Conservation (phyloP, 1,140 invertebrate genomes). For the Phymastichus coffea region DNA sequence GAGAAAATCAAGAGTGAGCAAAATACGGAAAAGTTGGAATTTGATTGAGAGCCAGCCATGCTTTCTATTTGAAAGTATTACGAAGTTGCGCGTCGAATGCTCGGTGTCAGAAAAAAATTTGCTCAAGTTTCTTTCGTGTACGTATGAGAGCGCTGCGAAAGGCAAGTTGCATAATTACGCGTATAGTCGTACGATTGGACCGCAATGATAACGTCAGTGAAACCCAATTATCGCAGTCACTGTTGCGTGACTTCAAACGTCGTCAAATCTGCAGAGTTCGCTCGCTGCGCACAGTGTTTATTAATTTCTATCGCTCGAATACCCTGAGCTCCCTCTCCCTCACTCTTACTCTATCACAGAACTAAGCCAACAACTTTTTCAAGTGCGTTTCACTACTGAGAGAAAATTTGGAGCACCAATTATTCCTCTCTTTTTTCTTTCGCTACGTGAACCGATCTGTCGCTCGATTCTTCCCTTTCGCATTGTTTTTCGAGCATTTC, state of each 20-base stretch:
- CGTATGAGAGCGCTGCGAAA: background rate
- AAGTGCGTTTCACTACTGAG: background rate
- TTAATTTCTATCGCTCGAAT: constrained; percentile 18
- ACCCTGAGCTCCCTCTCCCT: too few relatives aligned
- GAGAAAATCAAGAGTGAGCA: too few relatives aligned
- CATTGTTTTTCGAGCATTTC: too few relatives aligned
- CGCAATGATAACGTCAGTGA: constrained; percentile 22
- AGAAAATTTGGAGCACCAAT: background rate
- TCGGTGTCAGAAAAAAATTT: too few relatives aligned
- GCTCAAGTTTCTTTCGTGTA: too few relatives aligned
- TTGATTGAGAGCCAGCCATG: too few relatives aligned
- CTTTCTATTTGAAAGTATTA: too few relatives aligned
- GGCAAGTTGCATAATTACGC: constrained; percentile 13
- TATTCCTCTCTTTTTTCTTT: background rate
- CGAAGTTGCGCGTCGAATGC: too few relatives aligned
- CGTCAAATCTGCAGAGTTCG: constrained; percentile 31
- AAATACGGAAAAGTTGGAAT: too few relatives aligned
- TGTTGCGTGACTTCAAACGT: constrained; percentile 29
- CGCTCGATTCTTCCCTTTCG: background rate
- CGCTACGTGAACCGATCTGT: background rate
- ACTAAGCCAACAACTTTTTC: background rate
- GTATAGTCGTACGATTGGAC: constrained; percentile 19
- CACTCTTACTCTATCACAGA: background rate
- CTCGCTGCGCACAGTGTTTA: background rate
- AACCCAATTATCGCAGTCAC: constrained; percentile 24